Base-by-base conservation (phyloP, 37 sponge, comb jelly and placozoan genomes). In the Chondrilla cf. caribensis region DNA sequence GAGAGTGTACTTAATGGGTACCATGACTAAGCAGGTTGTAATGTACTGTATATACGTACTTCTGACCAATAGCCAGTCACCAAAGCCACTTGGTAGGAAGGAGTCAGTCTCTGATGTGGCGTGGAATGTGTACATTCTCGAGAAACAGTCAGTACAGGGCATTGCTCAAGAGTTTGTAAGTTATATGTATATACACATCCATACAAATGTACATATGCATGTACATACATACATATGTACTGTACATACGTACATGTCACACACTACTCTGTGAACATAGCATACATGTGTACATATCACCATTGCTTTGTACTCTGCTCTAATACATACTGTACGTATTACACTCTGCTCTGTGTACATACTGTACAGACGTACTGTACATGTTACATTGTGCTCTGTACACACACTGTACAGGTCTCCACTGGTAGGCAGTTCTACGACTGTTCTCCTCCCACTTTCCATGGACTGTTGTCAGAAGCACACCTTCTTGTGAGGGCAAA, bases 91-190 rank as follows among this genome's bases (percentile, higher is more conserved):
- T 7, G 36, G 82, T 18, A 29, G 29, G 36, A 64, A 37, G 8
- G 82, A 60, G 44, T 7, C 76, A 19, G 21, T 29, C 37, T 38
- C 72, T 70, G 41, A 38, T 73, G 44, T 42, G 24, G 44, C 39
- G 18, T 73, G 76, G 76, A 73, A 73, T 37, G 36, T 73, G 1
- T 73, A 73, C 44, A 42, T 73, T 40, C 44, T 73, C 1, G 76
- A 73, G 76, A 73, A 73, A 7, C 41, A 42, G 11, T 36, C 41
- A 9, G 40, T 73, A 11, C 24, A 39, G 4, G 44, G 24, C 41
- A 39, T 73, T n/a, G 76, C 76, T n/a, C 76, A 39, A 39, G 76
- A 73, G 36, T 73, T 73, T 73, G 76, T 73, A 37, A 73, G 76
- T 42, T 26, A 15, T 15, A 26, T 15, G 64, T 26, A 60, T 60